Evolutionary conservation across 2,797 vertebrate species (phyloP), one percentile per base, ranked within the genome.

Genomic region (Pangasius mekongensis): DNA sequence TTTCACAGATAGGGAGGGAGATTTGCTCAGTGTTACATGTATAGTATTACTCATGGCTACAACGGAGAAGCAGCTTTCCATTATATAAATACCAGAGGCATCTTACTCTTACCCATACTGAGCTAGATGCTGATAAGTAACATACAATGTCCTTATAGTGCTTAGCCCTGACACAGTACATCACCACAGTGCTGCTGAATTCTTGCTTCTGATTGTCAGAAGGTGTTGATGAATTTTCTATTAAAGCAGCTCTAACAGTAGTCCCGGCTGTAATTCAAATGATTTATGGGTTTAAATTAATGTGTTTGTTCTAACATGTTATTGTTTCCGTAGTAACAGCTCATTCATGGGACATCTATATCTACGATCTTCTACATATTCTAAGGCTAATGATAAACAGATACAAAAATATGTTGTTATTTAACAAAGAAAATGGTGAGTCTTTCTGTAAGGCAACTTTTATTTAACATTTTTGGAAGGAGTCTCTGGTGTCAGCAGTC

Each of bases 11-110:
- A 77, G 27, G n/a, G 60, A 54, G 18, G 30, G n/a, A 84, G 76
- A 83, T 78, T 83, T 86, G 62, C 78, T 69, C 36, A 73, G 84
- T 71, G 52, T 83, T 83, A 88, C 24, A 80, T 84, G 84, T 78
- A 87, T 88, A 64, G 33, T 56, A 66, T 90, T 90, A 80, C 58
- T 47, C n/a, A 49, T 20, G 74, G 30, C 13, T 82, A 74, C 54
- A 86, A 36, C 47, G 67, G 64, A 47, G 80, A 86, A 84, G 22
- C 71, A 62, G 77, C 52, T 83, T 83, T 71, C 33, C 83, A 74
- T 85, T 85, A 74, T 66, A 71, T 13, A 27, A 86, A 47, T 77
- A 84, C 71, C 78, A 85, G 22, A 43, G 27, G 54, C 43, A 85
- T 67, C 11, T 67, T 67, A 67, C 14, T 2, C 5, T 33, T 67